Base-by-base conservation (phyloP, 2,888 invertebrate genomes). In the Monopis laevigella region DNA sequence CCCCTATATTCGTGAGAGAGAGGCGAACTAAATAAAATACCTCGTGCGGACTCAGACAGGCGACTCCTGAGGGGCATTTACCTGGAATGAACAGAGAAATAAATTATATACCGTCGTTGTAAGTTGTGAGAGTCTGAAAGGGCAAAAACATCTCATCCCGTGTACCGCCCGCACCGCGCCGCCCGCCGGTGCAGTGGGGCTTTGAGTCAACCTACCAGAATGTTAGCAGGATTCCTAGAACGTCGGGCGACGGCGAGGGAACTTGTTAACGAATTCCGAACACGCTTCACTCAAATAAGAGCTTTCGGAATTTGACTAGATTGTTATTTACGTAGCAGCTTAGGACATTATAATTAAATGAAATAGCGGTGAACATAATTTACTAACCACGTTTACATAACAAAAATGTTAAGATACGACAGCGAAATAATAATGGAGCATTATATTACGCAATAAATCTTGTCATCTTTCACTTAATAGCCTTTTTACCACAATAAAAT, bases 1-100 rank as follows among this genome's bases (percentile, higher is more conserved):
- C 55, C 58, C 52, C 53, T 51, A 51, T 54, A 59, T 58, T 62
- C 59, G 60, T 67, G 66, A 59, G 65, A 65, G 61, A 56, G 51
- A 52, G 54, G 30, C 39, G 48, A 47, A 55, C 49, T 56, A 55
- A 57, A 59, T 58, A 58, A 59, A 60, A 53, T 46, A 47, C 44
- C 47, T 44, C 48, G 46, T 45, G 46, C 46, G 50, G 44, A 43
- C 44, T 44, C 41, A 43, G 48, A 46, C 46, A 41, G 44, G 44
- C 52, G 54, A 51, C 53, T 53, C 50, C 50, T 48, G 48, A 51
- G 51, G 53, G 54, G 55, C 48, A 56, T 55, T 60, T 56, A 55
- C 47, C 48, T 50, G 52, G 53, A 58, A 56, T 56, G 51, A 57
- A 56, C 48, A 56, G 56, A 56, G 50, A 53, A 56, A 60, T 56